Percentiles rank a stretch among this genome's conserved stretches.
Conservation (phyloP, 2,797 vertebrate genomes). For the Sardinella longiceps region DNA sequence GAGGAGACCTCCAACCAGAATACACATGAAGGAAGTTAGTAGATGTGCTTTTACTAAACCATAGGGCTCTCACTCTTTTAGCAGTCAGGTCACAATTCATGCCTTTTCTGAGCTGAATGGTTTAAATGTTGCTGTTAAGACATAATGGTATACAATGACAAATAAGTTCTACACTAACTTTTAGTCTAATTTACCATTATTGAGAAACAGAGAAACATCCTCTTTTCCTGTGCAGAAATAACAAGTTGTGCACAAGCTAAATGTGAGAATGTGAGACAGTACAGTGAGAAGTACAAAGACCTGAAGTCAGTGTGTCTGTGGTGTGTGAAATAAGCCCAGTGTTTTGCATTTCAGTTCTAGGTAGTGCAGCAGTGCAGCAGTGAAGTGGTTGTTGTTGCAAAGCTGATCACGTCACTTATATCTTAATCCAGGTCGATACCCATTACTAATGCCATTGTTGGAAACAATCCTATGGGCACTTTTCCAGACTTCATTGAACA, state of each 20-base stretch:
- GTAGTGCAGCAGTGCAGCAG: too few relatives aligned
- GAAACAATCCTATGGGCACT: neutral
- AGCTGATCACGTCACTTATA: neutral
- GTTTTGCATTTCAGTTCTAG: neutral
- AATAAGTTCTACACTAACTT: too few relatives aligned
- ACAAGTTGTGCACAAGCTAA: neutral
- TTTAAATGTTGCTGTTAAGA: neutral
- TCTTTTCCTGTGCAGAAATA: neutral
- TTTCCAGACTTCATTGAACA: neutral
- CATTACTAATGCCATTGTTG: neutral
- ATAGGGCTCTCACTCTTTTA: neutral
- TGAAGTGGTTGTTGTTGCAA: neutral
- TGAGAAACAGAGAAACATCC: neutral
- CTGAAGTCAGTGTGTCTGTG: neutral
- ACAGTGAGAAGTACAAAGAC: neutral
- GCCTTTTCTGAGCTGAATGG: neutral
- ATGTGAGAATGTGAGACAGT: neutral
- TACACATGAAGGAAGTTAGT: constrained; percentile 90
- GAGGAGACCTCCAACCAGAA: constrained; percentile 90
- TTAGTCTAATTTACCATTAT: too few relatives aligned
- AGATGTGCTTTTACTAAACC: neutral
- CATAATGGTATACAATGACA: neutral
- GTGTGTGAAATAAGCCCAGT: neutral
- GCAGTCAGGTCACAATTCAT: neutral
- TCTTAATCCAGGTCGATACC: neutral